Conservation (phyloP, 2,797 vertebrate species). For the Coregonus suidteri region DNA sequence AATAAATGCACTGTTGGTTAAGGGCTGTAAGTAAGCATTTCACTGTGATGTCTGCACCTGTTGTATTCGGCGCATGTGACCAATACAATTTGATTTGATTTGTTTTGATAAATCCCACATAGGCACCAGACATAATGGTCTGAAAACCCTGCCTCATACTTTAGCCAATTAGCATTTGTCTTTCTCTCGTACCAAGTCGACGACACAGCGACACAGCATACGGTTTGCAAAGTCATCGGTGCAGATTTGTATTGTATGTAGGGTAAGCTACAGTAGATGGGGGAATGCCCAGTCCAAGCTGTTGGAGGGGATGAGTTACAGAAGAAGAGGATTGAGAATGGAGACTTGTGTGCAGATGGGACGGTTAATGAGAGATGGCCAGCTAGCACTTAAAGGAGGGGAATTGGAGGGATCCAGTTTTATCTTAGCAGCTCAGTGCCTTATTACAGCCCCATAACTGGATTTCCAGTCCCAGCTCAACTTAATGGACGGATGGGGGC, state of each 20-base stretch:
- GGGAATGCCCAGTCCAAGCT: neutral
- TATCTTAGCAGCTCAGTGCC: conserved; percentile 66
- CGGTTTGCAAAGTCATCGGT: neutral
- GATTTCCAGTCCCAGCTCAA: conserved; percentile 59
- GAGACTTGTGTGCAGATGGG: conserved; percentile 8
- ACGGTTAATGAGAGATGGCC: neutral
- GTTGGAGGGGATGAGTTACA: neutral
- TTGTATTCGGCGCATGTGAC: too few species aligned
- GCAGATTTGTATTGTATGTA: neutral
- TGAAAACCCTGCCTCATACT: neutral
- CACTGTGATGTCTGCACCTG: too few species aligned
- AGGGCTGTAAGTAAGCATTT: too few species aligned
- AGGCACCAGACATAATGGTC: neutral
- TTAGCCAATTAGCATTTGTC: too few species aligned
- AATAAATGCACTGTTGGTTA: too few species aligned
- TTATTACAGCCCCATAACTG: conserved; percentile 62
- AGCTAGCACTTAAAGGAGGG: conserved; percentile 24
- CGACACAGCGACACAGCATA: neutral
- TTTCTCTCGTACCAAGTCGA: neutral
- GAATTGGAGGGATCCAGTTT: conserved; percentile 41
- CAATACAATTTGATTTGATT: too few species aligned
- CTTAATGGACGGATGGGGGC: conserved; percentile 61
- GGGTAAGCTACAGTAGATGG: conserved; percentile 10
- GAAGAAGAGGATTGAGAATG: neutral
- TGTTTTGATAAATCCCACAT: neutral